Conservation (phyloP, 2,797 vertebrate species). For the Sus cebifrons region DNA sequence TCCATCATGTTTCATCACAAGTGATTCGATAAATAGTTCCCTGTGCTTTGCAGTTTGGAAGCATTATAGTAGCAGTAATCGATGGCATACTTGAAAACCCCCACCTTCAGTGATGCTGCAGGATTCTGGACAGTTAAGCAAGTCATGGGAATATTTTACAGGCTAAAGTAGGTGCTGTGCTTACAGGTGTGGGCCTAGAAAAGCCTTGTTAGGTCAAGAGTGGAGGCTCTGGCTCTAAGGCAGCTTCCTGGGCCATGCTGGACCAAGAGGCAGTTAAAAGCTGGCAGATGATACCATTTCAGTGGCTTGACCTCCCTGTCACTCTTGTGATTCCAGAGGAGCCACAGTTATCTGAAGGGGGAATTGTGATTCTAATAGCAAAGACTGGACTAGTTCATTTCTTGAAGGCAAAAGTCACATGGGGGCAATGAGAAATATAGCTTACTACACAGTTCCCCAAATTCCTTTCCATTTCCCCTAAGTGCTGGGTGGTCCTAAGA, state of each 20-base stretch:
- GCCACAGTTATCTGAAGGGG: background rate
- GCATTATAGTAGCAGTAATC: background rate
- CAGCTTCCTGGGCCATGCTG: background rate
- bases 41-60: background rate
- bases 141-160: background rate
- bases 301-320: background rate
- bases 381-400: background rate
- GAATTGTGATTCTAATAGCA: background rate
- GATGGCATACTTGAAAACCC: background rate
- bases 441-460: background rate
- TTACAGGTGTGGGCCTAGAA: background rate
- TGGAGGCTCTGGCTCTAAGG: background rate
- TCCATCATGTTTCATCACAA: too few relatives aligned
- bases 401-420: background rate
- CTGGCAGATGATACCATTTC: background rate
- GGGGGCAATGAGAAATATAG: background rate
- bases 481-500: background rate
- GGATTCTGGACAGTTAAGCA: conserved; percentile 9
- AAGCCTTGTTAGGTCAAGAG: background rate
- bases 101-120: background rate
- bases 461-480: background rate
- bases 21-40: too few relatives aligned
- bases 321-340: conserved; percentile 9
- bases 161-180: background rate
- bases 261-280: background rate